These are phyloP conservation scores for Myotis findleyi DNA, from an alignment of 2,797 vertebrate genomes.

Conservation along the genomic window DNA sequence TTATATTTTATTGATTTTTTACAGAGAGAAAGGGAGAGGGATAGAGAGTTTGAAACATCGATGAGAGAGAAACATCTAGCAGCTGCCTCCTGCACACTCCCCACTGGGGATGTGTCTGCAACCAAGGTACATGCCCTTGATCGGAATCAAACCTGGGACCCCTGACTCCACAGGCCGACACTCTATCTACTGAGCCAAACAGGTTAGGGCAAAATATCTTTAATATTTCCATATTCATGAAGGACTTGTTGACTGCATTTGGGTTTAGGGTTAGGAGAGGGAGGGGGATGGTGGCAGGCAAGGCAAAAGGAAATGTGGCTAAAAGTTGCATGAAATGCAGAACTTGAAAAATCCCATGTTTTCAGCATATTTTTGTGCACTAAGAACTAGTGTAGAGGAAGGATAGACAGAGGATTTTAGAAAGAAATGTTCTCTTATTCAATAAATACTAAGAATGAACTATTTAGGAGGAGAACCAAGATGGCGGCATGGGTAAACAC, in stretches of 20 bases:
- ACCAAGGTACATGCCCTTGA: too few species aligned
- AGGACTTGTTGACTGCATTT: background rate
- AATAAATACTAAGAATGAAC: background rate
- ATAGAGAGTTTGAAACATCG: too few species aligned
- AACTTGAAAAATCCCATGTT: background rate
- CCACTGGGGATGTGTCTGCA: too few species aligned
- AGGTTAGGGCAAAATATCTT: background rate
- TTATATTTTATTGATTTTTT: too few species aligned
- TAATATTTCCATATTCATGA: background rate
- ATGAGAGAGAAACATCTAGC: too few species aligned
- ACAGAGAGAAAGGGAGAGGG: too few species aligned
- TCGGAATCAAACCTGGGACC: too few species aligned
- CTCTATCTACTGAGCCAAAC: too few species aligned
- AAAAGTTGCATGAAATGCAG: background rate
- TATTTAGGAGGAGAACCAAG: background rate
- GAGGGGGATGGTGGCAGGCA: background rate
- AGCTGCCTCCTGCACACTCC: too few species aligned
- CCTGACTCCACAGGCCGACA: too few species aligned
- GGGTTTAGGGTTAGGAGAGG: rapidly evolving
- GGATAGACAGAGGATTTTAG: background rate
- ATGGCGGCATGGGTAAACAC: too few species aligned
- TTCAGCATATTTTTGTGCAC: background rate
- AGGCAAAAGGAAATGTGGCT: background rate
- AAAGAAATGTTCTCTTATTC: background rate
- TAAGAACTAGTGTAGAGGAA: background rate